Conservation (phyloP, 2,113 vertebrate genomes). For the Bombycilla garrulus region DNA sequence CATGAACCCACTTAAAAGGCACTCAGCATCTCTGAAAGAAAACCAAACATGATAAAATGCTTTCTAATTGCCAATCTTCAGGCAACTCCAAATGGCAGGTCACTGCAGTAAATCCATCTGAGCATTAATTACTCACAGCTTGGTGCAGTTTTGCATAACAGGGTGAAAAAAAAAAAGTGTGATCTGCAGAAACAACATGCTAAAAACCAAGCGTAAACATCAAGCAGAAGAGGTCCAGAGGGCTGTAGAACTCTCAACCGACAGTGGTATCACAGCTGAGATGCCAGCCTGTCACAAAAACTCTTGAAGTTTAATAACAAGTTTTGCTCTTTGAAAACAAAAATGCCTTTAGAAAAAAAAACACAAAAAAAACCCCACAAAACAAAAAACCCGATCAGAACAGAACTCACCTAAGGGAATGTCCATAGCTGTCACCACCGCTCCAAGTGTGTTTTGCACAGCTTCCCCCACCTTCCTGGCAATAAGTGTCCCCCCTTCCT, state of each 20-base stretch:
- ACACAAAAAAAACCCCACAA: not conserved
- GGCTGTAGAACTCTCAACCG: not conserved
- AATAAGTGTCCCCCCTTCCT: conserved; percentile 91
- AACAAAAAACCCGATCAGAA: not conserved
- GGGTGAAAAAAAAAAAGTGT: not conserved
- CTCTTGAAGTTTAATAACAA: not conserved
- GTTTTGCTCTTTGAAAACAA: not conserved
- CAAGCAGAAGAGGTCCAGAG: not conserved
- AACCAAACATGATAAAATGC: not conserved
- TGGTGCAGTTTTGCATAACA: not conserved
- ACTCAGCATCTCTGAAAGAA: not conserved
- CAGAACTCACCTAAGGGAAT: conserved; percentile 89
- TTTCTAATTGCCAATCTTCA: not conserved
- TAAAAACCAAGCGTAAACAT: not conserved
- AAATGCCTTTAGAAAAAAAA: not conserved
- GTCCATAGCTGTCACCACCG: conserved; percentile 94
- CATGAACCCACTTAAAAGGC: not conserved
- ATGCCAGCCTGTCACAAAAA: not conserved
- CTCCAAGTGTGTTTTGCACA: conserved; percentile 95
- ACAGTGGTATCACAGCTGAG: not conserved
- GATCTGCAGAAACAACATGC: not conserved
- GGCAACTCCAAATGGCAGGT: not conserved
- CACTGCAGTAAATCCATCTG: not conserved
- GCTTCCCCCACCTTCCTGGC: conserved; percentile 96
- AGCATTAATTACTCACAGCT: not conserved